Conservation (phyloP, 2,797 vertebrate species). For the Mormyrops attenuatus region DNA sequence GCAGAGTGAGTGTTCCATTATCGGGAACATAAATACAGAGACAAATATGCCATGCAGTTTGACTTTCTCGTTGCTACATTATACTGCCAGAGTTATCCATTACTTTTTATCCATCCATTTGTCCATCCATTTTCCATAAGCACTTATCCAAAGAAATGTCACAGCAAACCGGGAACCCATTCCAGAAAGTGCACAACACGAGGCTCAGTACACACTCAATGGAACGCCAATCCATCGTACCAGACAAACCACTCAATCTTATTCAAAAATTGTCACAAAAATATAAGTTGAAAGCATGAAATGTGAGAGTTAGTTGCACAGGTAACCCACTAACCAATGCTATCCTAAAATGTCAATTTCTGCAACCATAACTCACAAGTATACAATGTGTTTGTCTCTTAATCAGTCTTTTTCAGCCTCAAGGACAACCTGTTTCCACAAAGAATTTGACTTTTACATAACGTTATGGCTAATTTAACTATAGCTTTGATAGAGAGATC, state of each 20-base stretch:
- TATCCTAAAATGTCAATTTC: not conserved
- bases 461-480: not conserved
- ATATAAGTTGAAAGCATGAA: not conserved
- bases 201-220: not conserved
- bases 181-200: not conserved
- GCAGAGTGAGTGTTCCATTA: not conserved
- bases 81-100: not conserved
- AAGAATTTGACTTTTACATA: not conserved
- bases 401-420: not conserved
- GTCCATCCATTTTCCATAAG: not conserved
- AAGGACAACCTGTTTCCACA: not conserved
- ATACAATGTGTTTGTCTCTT: not conserved
- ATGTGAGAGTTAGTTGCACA: not conserved
- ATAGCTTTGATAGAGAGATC: not conserved
- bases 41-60: not conserved
- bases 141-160: conserved; percentile 1
- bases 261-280: not conserved
- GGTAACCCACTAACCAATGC: not conserved
- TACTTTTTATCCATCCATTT: not conserved
- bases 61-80: not conserved
- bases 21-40: not conserved
- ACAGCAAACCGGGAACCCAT: not conserved
- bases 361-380: not conserved
- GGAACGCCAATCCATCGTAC: not conserved
- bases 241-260: not conserved